Conservation (phyloP, 2,797 vertebrate genomes). For the Molossus molossus region DNA sequence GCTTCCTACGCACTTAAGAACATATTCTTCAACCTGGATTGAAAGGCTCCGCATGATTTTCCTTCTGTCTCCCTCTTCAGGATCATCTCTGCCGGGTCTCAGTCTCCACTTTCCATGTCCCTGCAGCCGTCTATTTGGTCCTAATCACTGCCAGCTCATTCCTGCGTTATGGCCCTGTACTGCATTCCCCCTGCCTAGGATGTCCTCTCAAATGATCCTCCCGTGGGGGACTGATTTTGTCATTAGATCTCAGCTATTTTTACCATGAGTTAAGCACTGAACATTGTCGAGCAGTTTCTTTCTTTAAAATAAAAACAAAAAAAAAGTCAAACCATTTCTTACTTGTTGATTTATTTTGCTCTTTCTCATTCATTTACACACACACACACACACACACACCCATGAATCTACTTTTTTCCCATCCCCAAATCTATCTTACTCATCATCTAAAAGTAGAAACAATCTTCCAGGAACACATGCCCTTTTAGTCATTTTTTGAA, state of each 20-base stretch:
- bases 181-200: neutral
- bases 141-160: neutral
- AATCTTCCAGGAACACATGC: neutral
- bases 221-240: neutral
- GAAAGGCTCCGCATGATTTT: neutral
- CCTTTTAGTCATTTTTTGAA: slow-evolving; percentile 50
- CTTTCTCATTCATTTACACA: neutral
- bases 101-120: neutral
- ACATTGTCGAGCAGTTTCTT: neutral
- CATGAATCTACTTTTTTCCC: neutral
- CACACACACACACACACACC: neutral
- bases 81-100: neutral
- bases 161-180: neutral
- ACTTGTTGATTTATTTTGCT: neutral
- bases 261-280: slow-evolving; percentile 10
- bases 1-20: slow-evolving; percentile 52
- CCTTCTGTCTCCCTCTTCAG: neutral
- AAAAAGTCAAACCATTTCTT: neutral
- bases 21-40: neutral
- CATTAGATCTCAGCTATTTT: slow-evolving; percentile 24
- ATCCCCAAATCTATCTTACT: neutral
- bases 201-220: neutral
- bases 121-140: neutral
- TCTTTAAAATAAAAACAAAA: too few relatives aligned
- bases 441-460: neutral